Evolutionary conservation across 2,797 vertebrate genomes (phyloP), one percentile per base, ranked within the genome.

Genomic region (Lophura swinhoii): DNA sequence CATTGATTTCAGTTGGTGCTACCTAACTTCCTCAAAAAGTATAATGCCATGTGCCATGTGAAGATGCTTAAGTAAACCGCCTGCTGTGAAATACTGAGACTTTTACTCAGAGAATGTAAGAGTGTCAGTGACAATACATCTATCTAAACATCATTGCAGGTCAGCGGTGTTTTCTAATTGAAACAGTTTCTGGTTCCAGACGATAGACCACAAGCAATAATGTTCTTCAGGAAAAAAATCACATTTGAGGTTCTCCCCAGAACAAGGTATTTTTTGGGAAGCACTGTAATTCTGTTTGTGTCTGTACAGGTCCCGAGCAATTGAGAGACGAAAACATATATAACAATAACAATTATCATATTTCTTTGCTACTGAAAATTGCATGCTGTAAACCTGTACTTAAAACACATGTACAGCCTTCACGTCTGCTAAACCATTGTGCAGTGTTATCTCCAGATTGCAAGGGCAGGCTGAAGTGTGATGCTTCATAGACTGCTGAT

Each of bases 401-500:
- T 80, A 70, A 59, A 71, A 71, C 33, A 86, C 69, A 84, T 58
- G 10, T 15, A 68, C 24, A 86, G 81, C 29, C 16, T 82, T 59
- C 55, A 37, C 29, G 56, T 85, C 63, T 85, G 67, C 68, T 94
- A 67, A 85, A 85, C 78, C 2, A 10, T 24, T 64, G 49, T 91
- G 58, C 93, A 94, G 90, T 94, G 88, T 94, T 89, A 77, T 75
- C 93, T 93, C 91, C 95, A 95, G 87, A 96, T 91, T 95, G 82
- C 76, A 89, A 91, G 21, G 60, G 70, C 79, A 89, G 31, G 37
- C 26, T 51, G 64, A 21, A 31, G 62, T 88, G 66, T 53, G 78
- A 81, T 84, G 78, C 33, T 73, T 71, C 58, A 95, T 24, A 86
- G 74, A 82, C 63, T 58, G 89, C 67, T 39, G 29, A 70, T 16